Percentiles rank a stretch among this genome's conserved stretches.
Conservation (phyloP, 2,113 vertebrate genomes). For the Motacilla alba region DNA sequence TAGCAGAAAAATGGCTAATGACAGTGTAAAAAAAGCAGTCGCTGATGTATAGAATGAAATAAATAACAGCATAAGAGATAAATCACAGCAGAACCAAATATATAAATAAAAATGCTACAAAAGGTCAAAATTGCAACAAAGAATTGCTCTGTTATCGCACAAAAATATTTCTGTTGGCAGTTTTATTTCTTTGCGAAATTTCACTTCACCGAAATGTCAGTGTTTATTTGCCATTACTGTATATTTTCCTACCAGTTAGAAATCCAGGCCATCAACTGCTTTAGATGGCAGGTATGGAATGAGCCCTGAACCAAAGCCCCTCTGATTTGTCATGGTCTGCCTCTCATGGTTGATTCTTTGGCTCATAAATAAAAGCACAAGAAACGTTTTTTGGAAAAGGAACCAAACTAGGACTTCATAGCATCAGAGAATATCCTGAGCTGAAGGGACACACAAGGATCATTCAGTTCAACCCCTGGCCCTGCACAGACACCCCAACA, state of each 20-base stretch:
- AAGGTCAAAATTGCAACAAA: constrained; percentile 5
- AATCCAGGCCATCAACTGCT: background rate
- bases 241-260: background rate
- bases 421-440: background rate
- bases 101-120: constrained; percentile 1
- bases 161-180: constrained; percentile 33
- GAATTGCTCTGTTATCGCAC: background rate
- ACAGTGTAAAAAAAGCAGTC: constrained; percentile 3
- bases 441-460: background rate
- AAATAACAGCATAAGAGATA: constrained; percentile 42
- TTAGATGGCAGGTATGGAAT: background rate
- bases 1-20: constrained; percentile 31
- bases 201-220: background rate
- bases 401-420: background rate
- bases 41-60: background rate
- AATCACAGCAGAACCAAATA: constrained; percentile 11
- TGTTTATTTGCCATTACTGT: background rate
- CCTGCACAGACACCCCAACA: background rate
- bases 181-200: background rate
- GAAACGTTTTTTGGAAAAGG: background rate
- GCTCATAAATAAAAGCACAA: background rate
- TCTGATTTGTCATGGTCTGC: background rate
- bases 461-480: fast-evolving
- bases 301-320: background rate
- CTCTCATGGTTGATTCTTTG: background rate